A percentile compares a stretch with the other conserved stretches of the same genome.
Evolutionary conservation across 2,113 vertebrate genomes (phyloP).

Genomic region (Crotophaga sulcirostris): DNA sequence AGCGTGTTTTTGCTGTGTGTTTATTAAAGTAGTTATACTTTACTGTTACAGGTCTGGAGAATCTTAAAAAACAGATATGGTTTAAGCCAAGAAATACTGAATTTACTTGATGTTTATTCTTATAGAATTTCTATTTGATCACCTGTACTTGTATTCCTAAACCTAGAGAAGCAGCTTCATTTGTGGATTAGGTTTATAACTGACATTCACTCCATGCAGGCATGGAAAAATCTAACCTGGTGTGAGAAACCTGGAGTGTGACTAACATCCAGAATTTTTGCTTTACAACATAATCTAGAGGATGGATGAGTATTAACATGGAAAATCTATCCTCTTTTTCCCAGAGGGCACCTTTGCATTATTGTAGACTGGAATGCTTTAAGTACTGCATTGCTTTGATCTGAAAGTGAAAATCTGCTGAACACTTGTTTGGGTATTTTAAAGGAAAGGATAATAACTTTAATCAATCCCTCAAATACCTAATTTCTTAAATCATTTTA

Average conservation of each 20-base stretch:
- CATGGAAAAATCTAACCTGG: conserved; percentile 22
- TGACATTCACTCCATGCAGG: neutral
- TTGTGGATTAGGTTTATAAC: neutral
- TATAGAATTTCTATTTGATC: neutral
- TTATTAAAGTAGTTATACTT: neutral
- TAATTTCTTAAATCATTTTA: neutral
- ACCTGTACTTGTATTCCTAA: neutral
- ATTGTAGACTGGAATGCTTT: neutral
- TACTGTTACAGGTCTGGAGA: neutral
- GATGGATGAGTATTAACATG: conserved; percentile 11
- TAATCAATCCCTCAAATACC: neutral
- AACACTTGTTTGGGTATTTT: neutral
- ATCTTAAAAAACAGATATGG: neutral
- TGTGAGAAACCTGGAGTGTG: conserved; percentile 34
- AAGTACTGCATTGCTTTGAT: neutral
- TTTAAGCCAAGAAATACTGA: neutral
- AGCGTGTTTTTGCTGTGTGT: neutral
- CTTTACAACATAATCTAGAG: conserved; percentile 16
- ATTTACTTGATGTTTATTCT: neutral
- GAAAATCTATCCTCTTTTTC: conserved; percentile 18
- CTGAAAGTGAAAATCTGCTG: neutral
- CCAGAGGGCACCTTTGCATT: conserved; percentile 1
- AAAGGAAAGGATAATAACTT: neutral
- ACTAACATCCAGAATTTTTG: conserved; percentile 25
- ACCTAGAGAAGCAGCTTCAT: neutral